A percentile compares a stretch with the other conserved stretches of the same genome.
These are phyloP conservation scores for Odocoileus virginianus DNA, from an alignment of 2,113 vertebrate genomes.

Conservation along the genomic window DNA sequence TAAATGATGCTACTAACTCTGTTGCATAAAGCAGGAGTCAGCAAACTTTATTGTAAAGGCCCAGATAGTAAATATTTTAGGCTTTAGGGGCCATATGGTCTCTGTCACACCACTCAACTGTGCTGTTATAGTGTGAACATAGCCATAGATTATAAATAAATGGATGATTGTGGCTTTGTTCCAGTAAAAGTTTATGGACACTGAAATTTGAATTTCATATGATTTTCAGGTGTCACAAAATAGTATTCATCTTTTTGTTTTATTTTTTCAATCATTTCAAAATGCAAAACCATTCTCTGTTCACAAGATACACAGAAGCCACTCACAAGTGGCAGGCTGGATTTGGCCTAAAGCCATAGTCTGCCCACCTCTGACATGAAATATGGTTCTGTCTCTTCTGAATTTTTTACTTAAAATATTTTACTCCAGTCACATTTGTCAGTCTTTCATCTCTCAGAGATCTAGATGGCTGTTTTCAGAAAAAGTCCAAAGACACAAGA, in stretches of 20 bases:
- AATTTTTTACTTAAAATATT: neutral
- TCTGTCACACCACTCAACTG: neutral
- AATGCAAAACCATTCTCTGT: neutral
- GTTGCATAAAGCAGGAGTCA: neutral
- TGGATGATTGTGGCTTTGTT: neutral
- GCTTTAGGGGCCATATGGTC: neutral
- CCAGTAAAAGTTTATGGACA: neutral
- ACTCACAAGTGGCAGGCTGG: neutral
- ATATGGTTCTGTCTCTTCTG: neutral
- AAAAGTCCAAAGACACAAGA: neutral
- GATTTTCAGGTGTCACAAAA: neutral
- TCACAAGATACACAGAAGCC: neutral
- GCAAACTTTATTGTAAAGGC: neutral
- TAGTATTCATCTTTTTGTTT: neutral
- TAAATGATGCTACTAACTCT: neutral
- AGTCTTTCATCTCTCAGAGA: neutral
- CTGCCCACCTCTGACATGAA: neutral
- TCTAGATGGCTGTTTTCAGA: neutral
- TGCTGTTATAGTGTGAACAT: neutral
- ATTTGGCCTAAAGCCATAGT: neutral
- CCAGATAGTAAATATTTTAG: neutral
- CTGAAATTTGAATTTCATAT: neutral
- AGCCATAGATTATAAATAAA: neutral
- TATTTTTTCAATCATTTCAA: conserved; percentile 17
- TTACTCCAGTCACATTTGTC: neutral